Percentiles rank a stretch among this genome's conserved stretches.
These are phyloP conservation scores for Augochlora pura DNA, from an alignment of 1,140 invertebrate species.

Conservation along the genomic window DNA sequence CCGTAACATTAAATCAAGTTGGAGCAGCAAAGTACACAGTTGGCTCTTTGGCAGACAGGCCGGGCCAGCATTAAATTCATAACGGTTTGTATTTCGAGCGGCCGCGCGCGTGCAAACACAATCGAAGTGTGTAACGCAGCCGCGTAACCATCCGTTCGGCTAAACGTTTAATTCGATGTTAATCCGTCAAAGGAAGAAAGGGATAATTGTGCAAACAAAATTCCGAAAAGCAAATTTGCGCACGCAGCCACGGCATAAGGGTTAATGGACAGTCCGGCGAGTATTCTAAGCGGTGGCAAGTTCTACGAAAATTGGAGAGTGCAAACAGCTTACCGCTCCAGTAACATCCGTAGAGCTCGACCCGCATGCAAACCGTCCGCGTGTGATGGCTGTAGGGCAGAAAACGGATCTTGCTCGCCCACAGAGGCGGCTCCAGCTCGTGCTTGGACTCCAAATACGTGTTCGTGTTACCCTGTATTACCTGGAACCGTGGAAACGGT, in stretches of 20 bases:
- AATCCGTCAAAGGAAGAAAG: constrained; percentile 51
- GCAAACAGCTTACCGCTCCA: constrained; percentile 83
- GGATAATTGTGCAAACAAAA: constrained; percentile 62
- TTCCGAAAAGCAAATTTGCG: constrained; percentile 63
- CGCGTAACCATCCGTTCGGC: constrained; percentile 33
- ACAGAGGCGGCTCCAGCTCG: constrained; percentile 86
- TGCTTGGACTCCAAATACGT: constrained; percentile 91
- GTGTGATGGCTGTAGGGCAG: constrained; percentile 87
- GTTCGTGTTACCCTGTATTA: constrained; percentile 93
- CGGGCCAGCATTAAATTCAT: not conserved
- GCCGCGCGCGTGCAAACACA: not conserved
- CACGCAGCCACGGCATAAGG: constrained; percentile 45
- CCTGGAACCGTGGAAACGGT: constrained; percentile 82
- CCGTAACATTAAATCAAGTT: not conserved
- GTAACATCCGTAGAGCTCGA: constrained; percentile 88
- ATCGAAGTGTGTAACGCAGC: not conserved
- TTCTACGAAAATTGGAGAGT: constrained; percentile 65
- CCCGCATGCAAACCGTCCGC: constrained; percentile 89
- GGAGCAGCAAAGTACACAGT: not conserved
- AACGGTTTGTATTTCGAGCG: not conserved
- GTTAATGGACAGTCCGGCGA: constrained; percentile 63
- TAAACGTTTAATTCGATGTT: constrained; percentile 50
- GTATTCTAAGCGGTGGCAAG: constrained; percentile 60
- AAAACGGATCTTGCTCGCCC: constrained; percentile 87
- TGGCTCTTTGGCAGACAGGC: not conserved